Evolutionary conservation across 2,888 invertebrate genomes (phyloP), one percentile per base, ranked within the genome.

Genomic region (Phyllotreta striolata): DNA sequence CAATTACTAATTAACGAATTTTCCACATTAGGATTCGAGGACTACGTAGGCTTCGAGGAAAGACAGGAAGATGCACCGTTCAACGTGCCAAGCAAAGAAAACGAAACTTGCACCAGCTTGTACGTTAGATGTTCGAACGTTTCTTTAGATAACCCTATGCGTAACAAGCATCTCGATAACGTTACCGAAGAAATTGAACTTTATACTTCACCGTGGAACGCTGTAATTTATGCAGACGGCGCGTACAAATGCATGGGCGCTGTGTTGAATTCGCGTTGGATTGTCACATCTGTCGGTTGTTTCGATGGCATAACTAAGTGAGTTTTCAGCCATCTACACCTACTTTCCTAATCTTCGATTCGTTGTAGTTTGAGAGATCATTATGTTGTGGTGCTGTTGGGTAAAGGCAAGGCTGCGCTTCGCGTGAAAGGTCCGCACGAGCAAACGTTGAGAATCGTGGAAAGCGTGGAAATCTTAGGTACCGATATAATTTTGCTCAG

Each of bases 191-290:
- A 75, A 41, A 76, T 80, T 72, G 80, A 77, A 37, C 73, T 78
- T 35, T 82, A 83, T 70, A 71, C 81, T 63, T 88, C 88, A 85
- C 91, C 92, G 0, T 93, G 93, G 93, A 81, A 88, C 73, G 91
- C 88, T 0, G 88, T 89, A 72, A 82, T 94, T 56, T 91, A 87
- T 78, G 82, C 86, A 0, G 87, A 92, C 74, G 93, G 93, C 1
- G 78, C 82, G 63, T 89, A 89, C 67, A 85, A 82, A 73, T 92
- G 93, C 75, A 84, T 88, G 47, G 92, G 91, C 4, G 84, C 89
- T 39, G 81, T 93, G 60, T 77, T 93, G 46, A 86, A 89, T 69
- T 75, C 82, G 1, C 80, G 86, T 12, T 92, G 92, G 91, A 83
- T 92, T 57, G 75, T 92, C 62, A 80, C 84, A 3, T 81, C 82